Base-by-base conservation (phyloP, 2,888 invertebrate species). In the Scrobipalpa atriplicella region DNA sequence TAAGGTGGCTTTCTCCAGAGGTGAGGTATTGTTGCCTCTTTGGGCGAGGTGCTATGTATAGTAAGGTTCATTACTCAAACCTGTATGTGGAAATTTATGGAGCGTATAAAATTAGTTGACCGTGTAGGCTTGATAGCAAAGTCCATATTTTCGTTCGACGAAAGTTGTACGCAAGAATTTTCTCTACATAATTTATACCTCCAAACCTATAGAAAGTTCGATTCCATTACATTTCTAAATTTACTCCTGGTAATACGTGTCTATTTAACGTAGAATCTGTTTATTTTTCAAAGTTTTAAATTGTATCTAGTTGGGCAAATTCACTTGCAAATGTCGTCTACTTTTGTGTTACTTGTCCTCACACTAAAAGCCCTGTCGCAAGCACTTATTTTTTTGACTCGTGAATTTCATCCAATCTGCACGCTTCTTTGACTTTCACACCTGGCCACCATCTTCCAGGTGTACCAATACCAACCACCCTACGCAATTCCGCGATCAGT, bases 1-100 rank as follows among this genome's bases (percentile, higher is more conserved):
- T 81, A 81, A 75, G 77, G 79, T 75, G 76, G 83, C 89, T 90
- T 91, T 91, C 90, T 82, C 89, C 68, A 75, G 77, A 38, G 61
- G 61, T 39, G 21, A 36, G 41, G 85, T 65, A 65, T 68, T 68
- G 68, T 68, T 65, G 54, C 63, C 11, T 52, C 43, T 64, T 66
- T 19, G 47, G 62, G 41, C 39, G 41, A 61, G 61, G 61, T 61
- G 41, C 61, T 41, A 61, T 61, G 61, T 61, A 61, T 61, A 61
- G 61, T 41, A 61, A 61, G 21, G 41, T 41, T 19, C 39, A 61
- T 61, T 61, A 61, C 39, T 41, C 61, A 61, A 41, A 58, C 58
- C 36, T 58, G 58, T 38, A 58, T 58, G 16, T 58, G 38, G 29
- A 38, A 56, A 58, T 58, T 36, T 58, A 58, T 58, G 58, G 58